Evolutionary conservation across 1,140 invertebrate species (phyloP), one percentile per base, ranked within the genome.

Genomic region (Coptotermes formosanus): DNA sequence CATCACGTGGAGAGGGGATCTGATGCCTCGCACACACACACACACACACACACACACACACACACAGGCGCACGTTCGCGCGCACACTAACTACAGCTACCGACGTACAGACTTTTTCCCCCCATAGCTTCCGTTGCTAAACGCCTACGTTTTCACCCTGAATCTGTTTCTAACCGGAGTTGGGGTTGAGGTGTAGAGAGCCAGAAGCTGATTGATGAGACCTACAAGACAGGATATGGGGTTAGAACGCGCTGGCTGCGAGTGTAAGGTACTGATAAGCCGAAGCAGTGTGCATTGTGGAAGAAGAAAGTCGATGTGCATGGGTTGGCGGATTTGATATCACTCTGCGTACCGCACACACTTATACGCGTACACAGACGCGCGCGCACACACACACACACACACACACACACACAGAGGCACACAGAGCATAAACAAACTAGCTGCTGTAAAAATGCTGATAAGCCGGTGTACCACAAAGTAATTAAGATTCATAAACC

Each of bases 231-330:
- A 30, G 64, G n/a, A 25, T 25, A 14, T 30, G 25, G 64, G 64
- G 64, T 75, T 30, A 55, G 64, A 14, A 8, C 64, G 25, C 7
- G 64, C 64, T 75, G 8, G 14, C 64, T 75, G n/a, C 25, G 64
- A 75, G 64, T 75, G 64, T 75, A 75, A 75, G 64, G n/a, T 75
- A 75, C 64, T 75, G 64, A 75, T 75, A 75, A 75, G 64, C 64
- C 64, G n/a, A 75, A n/a, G 64, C n/a, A 75, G 64, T 75, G 64
- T n/a, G 64, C 64, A 30, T 75, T 75, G 25, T 75, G 25, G 25
- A 75, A 75, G 64, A 75, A 75, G 64, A 14, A 75, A 75, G 64
- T 30, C 64, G 25, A 14, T 30, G 64, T 75, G 64, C 64, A 55
- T 55, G 52, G 52, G 64, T 75, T 14, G 8, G 64, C 14, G 25